These are phyloP conservation scores for Trichomycterus rosablanca DNA, from an alignment of 2,113 vertebrate genomes.

Conservation along the genomic window DNA sequence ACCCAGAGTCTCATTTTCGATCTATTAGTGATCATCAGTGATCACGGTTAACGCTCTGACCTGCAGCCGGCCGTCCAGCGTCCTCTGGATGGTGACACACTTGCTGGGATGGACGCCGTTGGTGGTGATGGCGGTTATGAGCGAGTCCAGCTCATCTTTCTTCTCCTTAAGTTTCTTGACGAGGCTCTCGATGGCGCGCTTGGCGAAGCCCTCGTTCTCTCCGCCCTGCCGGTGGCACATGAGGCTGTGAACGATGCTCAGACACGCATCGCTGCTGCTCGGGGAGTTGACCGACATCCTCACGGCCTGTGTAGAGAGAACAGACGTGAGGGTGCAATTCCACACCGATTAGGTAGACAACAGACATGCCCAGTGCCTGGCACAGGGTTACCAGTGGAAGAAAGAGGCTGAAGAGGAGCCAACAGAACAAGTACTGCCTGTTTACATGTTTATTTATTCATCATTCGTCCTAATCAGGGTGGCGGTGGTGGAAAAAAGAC, in stretches of 20 bases:
- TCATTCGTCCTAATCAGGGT: too few species aligned
- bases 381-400: too few species aligned
- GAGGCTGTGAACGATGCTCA: conserved; percentile 80
- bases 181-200: conserved; percentile 79
- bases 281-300: conserved; percentile 64
- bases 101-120: conserved; percentile 74
- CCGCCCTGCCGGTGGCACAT: conserved; percentile 82
- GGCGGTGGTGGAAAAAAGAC: too few species aligned
- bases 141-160: conserved; percentile 78
- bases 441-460: too few species aligned
- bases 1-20: too few species aligned
- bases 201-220: conserved; percentile 76
- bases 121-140: conserved; percentile 76
- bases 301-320: conserved; percentile 17
- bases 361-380: too few species aligned
- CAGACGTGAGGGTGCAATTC: too few species aligned
- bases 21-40: too few species aligned
- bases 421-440: too few species aligned
- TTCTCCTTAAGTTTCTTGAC: conserved; percentile 76
- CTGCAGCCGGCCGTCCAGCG: conserved; percentile 78
- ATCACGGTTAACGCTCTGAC: conserved; percentile 53
- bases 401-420: too few species aligned
- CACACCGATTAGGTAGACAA: too few species aligned
- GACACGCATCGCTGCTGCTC: conserved; percentile 66
- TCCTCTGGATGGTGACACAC: conserved; percentile 84